Evolutionary conservation across 2,797 vertebrate species (phyloP).

Genomic region (Mormyrops boulengeri): DNA sequence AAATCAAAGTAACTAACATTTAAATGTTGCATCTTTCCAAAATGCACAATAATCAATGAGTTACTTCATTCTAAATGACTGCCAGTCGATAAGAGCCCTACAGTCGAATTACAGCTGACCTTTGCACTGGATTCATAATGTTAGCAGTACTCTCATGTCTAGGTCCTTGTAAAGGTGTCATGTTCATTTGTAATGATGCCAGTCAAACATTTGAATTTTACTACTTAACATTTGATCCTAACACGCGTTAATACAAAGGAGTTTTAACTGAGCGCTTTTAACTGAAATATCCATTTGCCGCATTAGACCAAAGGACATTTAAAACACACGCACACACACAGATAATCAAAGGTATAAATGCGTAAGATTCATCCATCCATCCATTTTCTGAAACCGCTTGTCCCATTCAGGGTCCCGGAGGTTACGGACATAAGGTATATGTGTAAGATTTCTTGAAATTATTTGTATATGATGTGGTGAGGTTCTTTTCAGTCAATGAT

Average conservation of each 20-base stretch:
- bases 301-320: not conserved
- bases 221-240: not conserved
- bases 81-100: slow-evolving; percentile 23
- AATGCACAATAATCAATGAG: slow-evolving; percentile 27
- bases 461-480: not conserved
- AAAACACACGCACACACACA: not conserved
- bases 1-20: slow-evolving; percentile 12
- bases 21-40: slow-evolving; percentile 22
- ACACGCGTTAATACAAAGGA: not conserved
- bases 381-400: too few relatives aligned
- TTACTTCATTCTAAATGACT: slow-evolving; percentile 18
- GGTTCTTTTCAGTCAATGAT: not conserved
- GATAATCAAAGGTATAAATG: not conserved
- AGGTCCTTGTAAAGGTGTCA: not conserved
- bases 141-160: not conserved
- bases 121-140: slow-evolving; percentile 19
- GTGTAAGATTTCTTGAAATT: not conserved
- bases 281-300: not conserved
- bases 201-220: not conserved
- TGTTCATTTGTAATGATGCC: not conserved
- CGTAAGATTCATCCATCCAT: not conserved
- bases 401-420: too few relatives aligned
- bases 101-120: slow-evolving; percentile 26
- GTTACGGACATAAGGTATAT: too few relatives aligned
- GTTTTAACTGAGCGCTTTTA: not conserved